Evolutionary conservation across 2,797 vertebrate genomes (phyloP), one percentile per base, ranked within the genome.

Genomic region (Scomberomorus guttatus): DNA sequence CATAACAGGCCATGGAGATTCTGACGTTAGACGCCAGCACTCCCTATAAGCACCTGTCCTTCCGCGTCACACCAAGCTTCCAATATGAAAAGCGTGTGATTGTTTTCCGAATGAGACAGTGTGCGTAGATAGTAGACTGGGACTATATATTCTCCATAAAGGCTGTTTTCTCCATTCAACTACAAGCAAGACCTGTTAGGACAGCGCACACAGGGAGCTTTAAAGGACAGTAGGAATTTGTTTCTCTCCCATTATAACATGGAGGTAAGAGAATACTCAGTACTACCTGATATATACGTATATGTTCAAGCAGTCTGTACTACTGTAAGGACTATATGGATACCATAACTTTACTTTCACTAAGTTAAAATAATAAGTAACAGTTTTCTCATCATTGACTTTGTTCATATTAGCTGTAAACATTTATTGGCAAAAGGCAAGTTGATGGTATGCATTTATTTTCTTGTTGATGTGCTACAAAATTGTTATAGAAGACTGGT

Each of bases 31-130:
- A 80, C 3, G 51, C 59, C 64, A 83, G 79, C n/a, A 15, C 80
- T 86, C 91, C 94, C 67, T 89, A 88, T 82, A 89, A 81, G 93
- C 92, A 93, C 83, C 85, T 92, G 91, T 84, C 78, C 66, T 13
- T 69, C 76, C 20, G 17, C 81, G 90, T 94, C 93, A 93, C 62
- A n/a, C 67, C 75, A 62, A 57, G 76, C 88, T 83, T 85, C 87
- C 83, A 75, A 74, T 93, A 83, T 83, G 85, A 93, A 91, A 90
- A 83, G 66, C 90, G 62, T 94, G 93, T 92, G 93, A 95, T 93
- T 77, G 82, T 91, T 93, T 94, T 92, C 88, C 91, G 67, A 83
- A 86, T 83, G 83, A 81, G 68, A 72, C 81, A 55, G 83, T 71
- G 71, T 89, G 82, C 87, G 67, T 84, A 87, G 70, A 77, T 65